Evolutionary conservation across 2,888 invertebrate genomes (phyloP), one percentile per base, ranked within the genome.

Genomic region (Tethea ocularis): DNA sequence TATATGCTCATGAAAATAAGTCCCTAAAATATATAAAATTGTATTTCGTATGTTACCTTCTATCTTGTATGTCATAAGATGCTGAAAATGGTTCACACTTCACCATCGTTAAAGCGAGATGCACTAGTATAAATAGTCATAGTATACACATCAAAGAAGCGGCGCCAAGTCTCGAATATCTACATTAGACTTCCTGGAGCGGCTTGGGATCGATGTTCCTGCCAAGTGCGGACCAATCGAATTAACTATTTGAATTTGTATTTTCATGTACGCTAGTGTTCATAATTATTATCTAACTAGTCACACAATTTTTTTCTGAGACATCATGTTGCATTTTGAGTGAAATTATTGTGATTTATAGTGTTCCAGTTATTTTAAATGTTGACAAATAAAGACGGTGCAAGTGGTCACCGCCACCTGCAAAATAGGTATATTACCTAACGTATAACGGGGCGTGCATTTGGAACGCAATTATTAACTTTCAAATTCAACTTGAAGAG

Each of bases 151-250:
- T 46, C 46, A 46, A 46, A 10, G 46, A 10, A 20, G 20, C 46
- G 46, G 46, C 46, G 46, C 46, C 46, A n/a, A 17, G 46, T 20
- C 46, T 46, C 46, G 20, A 46, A 46, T 46, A 46, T 46, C 46
- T 46, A 20, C 46, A 46, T 17, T 46, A 46, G 46, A 46, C 46
- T 46, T 46, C 46, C 46, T 46, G 46, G 20, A 46, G 46, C 46
- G n/a, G 20, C 46, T 46, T 20, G 20, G 20, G 7, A 46, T 2
- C 46, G 20, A 46, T 20, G 46, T 20, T 13, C 13, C 46, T n/a
- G 46, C 46, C 46, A 46, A 20, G 10, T 41, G 41, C 17, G 3
- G 3, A 41, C 4, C 41, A 41, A 17, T 17, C 2, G 15, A 38
- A 38, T 33, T 7, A 17, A n/a, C n/a, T 17, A 38, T 38, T 15